These are phyloP conservation scores for Smutsia gigantea DNA, from an alignment of 2,797 vertebrate genomes.

Conservation along the genomic window DNA sequence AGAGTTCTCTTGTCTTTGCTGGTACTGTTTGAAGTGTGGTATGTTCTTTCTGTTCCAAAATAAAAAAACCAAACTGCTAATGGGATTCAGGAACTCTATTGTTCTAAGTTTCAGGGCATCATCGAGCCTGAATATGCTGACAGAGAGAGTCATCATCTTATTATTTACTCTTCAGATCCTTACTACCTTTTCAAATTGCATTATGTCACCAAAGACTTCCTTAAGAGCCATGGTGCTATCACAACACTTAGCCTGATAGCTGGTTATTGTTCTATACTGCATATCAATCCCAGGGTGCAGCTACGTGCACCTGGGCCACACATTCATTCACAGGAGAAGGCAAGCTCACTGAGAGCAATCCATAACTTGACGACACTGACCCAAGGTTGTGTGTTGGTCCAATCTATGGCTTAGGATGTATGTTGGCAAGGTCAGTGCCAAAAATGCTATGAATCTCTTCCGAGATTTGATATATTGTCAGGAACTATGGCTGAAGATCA, in stretches of 20 bases:
- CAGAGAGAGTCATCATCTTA: not conserved
- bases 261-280: not conserved
- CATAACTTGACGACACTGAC: not conserved
- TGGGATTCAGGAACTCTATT: not conserved
- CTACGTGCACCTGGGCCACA: constrained; percentile 1
- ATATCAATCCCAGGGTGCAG: not conserved
- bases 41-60: constrained; percentile 42
- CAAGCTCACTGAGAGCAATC: constrained; percentile 16
- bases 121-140: not conserved
- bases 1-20: constrained; percentile 46
- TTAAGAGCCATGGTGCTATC: not conserved
- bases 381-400: not conserved
- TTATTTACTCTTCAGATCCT: constrained; percentile 46
- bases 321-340: constrained; percentile 46
- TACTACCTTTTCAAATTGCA: constrained; percentile 40
- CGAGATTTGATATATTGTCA: constrained; percentile 19
- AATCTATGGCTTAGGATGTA: not conserved
- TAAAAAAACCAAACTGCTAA: not conserved
- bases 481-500: constrained; percentile 47
- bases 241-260: constrained; percentile 12
- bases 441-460: constrained; percentile 36
- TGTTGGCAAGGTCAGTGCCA: not conserved
- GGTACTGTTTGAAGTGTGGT: constrained; percentile 13
- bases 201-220: constrained; percentile 25
- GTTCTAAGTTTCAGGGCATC: constrained; percentile 26